Percentiles rank a stretch among this genome's conserved stretches.
These are phyloP conservation scores for Aldabrachelys gigantea DNA, from an alignment of 2,113 vertebrate species.

Conservation along the genomic window DNA sequence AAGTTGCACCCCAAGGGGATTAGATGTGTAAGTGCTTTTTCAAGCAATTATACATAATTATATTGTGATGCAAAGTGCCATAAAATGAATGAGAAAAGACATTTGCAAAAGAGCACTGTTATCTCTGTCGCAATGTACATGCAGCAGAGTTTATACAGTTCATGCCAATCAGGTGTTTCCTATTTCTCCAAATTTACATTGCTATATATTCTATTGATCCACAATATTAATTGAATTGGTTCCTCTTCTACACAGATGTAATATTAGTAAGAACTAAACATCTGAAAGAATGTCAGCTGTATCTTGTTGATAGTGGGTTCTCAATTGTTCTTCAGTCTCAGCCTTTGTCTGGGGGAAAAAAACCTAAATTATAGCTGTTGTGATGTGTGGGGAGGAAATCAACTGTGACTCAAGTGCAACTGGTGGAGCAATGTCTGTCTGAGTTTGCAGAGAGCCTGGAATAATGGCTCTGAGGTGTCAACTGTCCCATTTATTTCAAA, in stretches of 20 bases:
- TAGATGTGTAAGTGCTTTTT: slow-evolving; percentile 49
- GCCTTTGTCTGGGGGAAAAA: not conserved
- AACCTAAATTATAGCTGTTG: not conserved
- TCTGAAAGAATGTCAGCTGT: slow-evolving; percentile 47
- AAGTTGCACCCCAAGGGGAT: slow-evolving; percentile 27
- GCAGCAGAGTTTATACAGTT: slow-evolving; percentile 18
- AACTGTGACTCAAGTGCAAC: not conserved
- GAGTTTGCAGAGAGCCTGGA: not conserved
- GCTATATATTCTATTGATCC: slow-evolving; percentile 12
- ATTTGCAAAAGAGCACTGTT: slow-evolving; percentile 57
- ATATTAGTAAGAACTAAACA: slow-evolving; percentile 57
- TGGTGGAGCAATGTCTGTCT: not conserved
- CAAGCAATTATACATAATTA: slow-evolving; percentile 64
- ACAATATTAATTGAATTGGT: slow-evolving; percentile 60
- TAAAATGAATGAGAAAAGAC: slow-evolving; percentile 49
- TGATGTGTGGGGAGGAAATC: not conserved
- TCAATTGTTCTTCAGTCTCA: not conserved
- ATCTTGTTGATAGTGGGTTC: slow-evolving; percentile 35
- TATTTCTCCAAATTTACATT: slow-evolving; percentile 22
- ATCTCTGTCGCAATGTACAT: slow-evolving; percentile 19
- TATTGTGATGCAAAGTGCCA: slow-evolving; percentile 32
- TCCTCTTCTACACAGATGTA: slow-evolving; percentile 50
- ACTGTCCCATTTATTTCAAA: not conserved
- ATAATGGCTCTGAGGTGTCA: not conserved
- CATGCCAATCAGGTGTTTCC: slow-evolving; percentile 41